Conservation (phyloP, 1,140 invertebrate genomes). For the Bilobella aurantiaca region DNA sequence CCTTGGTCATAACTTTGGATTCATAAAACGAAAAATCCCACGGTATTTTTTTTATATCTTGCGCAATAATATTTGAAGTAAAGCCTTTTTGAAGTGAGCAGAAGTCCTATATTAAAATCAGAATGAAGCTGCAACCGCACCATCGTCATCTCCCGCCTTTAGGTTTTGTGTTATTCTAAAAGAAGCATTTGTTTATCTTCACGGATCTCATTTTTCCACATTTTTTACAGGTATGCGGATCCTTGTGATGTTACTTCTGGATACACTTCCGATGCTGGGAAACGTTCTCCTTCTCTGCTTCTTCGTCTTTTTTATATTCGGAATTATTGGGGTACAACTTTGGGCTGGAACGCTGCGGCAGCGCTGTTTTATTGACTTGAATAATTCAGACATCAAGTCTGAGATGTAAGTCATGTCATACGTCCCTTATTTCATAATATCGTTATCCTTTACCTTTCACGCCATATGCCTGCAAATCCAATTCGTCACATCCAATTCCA, state of each 20-base stretch:
- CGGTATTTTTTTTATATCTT: no score
- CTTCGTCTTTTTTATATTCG: constrained; percentile 99
- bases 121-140: neutral
- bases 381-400: constrained; percentile 38
- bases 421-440: neutral
- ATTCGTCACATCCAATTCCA: neutral
- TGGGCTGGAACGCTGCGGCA: constrained; percentile 95
- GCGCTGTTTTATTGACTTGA: constrained; percentile 63
- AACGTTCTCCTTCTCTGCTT: constrained; percentile 97
- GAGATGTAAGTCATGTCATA: constrained; percentile 7
- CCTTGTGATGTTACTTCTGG: constrained; percentile 93
- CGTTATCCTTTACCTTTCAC: neutral
- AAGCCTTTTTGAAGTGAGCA: neutral
- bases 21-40: no score
- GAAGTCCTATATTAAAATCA: neutral
- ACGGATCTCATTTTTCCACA: constrained; percentile 16
- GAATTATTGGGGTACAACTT: constrained; percentile 96
- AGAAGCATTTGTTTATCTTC: no score
- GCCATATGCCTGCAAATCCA: neutral
- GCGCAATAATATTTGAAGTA: neutral
- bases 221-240: constrained; percentile 83
- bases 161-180: no score
- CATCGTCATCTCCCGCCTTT: neutral
- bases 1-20: no score
- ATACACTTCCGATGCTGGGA: constrained; percentile 97